A percentile compares a stretch with the other conserved stretches of the same genome.
phyloP scores from a whole-genome alignment of 2,113 vertebrate species.

The Myrmophylax atrothorax region DNA sequence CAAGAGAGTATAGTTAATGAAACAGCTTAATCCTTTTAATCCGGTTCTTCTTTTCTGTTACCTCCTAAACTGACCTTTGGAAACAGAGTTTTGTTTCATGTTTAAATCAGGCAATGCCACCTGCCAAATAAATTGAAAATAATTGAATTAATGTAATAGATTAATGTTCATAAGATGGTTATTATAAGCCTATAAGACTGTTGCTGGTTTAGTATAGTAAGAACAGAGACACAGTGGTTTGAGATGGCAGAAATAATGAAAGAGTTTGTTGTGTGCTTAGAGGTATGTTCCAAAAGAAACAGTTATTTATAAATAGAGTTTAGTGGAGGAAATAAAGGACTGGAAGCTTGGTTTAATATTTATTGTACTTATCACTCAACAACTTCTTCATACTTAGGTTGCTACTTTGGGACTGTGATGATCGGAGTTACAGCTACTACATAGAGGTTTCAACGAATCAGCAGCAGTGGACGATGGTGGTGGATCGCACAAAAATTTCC shows the following conservation, averaged over 20 bases:
- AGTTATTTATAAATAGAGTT: neutral
- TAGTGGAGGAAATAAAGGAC: neutral
- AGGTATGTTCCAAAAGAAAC: neutral
- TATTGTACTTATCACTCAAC: neutral
- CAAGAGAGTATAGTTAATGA: neutral
- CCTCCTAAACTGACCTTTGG: neutral
- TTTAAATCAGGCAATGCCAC: neutral
- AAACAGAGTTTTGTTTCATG: neutral
- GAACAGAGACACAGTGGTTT: neutral
- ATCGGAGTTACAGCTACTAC: constrained; percentile 96
- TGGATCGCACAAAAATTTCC: constrained; percentile 88
- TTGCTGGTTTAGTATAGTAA: neutral
- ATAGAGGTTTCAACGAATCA: constrained; percentile 94
- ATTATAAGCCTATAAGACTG: neutral
- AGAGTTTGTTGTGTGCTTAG: neutral
- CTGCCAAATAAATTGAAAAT: neutral
- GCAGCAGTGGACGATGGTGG: constrained; percentile 94
- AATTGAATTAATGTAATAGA: neutral
- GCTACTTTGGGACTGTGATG: constrained; percentile 97
- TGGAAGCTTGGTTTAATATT: neutral
- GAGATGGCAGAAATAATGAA: neutral
- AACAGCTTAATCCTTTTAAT: neutral
- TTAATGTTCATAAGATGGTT: neutral
- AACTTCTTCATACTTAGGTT: constrained; percentile 75
- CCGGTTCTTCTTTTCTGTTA: neutral